Evolutionary conservation across 2,797 vertebrate species (phyloP), one percentile per base, ranked within the genome.

Genomic region (Pangasius mekongensis): DNA sequence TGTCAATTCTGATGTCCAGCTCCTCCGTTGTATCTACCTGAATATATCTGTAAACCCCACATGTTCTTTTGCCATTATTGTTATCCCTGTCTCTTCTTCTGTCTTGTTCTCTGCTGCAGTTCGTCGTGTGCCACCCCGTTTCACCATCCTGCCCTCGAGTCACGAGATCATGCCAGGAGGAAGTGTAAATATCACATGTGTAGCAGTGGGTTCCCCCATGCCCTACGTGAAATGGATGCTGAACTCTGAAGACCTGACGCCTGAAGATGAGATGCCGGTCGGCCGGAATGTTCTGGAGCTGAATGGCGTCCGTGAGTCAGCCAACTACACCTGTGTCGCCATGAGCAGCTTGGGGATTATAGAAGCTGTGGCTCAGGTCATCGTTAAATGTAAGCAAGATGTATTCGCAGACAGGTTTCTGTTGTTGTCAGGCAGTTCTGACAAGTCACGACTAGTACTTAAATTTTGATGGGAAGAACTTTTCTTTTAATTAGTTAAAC

Each of bases 201-300:
- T 99, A 94, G 98, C 98, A 0, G 98, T 99, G 94, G 98, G 98
- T 16, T 99, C 98, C 0, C 98, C 98, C 92, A 99, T 99, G 98
- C 98, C 98, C 0, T 99, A 99, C 20, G 98, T 99, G 92, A 99
- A 99, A 92, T 99, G 98, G 98, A 99, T 98, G 98, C 97, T 99
- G 94, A 98, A 98, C 81, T 96, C 93, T 0, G 98, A 99, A 95
- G 98, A 99, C 93, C 94, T 99, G 94, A 99, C 98, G 0, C 97
- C 98, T 0, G 98, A 99, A 92, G 98, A 99, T 2, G 98, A 99
- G 91, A 99, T 99, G 98, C 98, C 98, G 0, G 97, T 99, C 49
- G 98, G 98, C 7, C 96, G 98, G 1, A 99, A 99, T 0, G 98
- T 99, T 47, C 94, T 99, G 89, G 98, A 99, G 91, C 97, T 99